Conservation (phyloP, 1,140 invertebrate species). For the Drosophila tristis region DNA sequence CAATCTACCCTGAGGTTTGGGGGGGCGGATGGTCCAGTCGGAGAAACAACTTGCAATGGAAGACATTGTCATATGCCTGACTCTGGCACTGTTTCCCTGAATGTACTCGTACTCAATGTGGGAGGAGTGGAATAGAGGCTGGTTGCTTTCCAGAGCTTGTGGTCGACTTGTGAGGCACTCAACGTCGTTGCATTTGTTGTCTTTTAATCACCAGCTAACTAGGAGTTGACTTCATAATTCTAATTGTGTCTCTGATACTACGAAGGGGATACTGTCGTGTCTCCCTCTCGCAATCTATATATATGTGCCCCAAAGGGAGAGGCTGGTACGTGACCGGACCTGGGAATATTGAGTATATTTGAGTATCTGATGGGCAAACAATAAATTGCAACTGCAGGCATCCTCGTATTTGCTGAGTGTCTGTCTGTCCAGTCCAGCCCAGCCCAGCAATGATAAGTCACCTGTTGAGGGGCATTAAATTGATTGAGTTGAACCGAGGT, state of each 20-base stretch:
- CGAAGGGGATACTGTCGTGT: not conserved
- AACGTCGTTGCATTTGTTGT: constrained; percentile 69
- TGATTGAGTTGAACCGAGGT: constrained; percentile 32
- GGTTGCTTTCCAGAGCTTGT: constrained; percentile 31
- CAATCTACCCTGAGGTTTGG: constrained; percentile 51
- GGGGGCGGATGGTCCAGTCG: too few relatives aligned
- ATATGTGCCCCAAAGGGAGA: not conserved
- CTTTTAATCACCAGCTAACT: constrained; percentile 79
- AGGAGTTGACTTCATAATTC: constrained; percentile 75
- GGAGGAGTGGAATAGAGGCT: not conserved
- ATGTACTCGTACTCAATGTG: constrained; percentile 6
- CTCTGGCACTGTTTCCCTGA: not conserved
- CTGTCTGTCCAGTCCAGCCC: constrained; percentile 7
- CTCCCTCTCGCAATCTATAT: not conserved
- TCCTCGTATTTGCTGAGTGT: constrained; percentile 45
- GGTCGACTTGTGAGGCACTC: constrained; percentile 65
- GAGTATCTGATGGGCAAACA: constrained; percentile 58
- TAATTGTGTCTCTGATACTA: constrained; percentile 63
- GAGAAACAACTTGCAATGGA: too few relatives aligned
- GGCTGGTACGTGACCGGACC: constrained; percentile 39
- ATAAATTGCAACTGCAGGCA: constrained; percentile 74
- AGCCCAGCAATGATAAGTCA: constrained; percentile 48
- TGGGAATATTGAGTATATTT: constrained; percentile 38
- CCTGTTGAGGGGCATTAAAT: constrained; percentile 62
- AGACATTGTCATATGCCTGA: too few relatives aligned